Conservation (phyloP, 2,113 vertebrate species). For the Xenopus laevis region DNA sequence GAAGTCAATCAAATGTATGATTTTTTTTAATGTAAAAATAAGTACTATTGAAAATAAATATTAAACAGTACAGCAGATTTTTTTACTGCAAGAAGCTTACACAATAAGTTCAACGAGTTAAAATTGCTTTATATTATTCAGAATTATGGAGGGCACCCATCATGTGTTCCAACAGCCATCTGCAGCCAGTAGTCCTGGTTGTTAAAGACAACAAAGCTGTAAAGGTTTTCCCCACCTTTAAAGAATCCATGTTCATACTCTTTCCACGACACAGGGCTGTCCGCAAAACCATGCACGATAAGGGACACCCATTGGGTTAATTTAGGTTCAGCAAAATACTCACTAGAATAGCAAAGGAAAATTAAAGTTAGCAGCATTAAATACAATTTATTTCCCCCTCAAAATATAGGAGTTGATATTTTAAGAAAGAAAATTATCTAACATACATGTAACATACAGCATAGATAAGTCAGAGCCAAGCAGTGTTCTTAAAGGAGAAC, state of each 20-base stretch:
- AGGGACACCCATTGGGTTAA: conserved; percentile 72
- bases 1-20: no score
- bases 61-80: no score
- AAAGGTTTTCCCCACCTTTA: conserved; percentile 84
- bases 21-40: no score
- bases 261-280: conserved; percentile 85
- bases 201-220: conserved; percentile 80
- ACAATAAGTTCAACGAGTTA: no score
- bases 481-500: no score
- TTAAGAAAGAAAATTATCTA: no score
- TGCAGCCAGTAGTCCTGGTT: conserved; percentile 83
- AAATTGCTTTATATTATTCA: not conserved
- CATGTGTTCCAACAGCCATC: conserved; percentile 76
- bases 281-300: conserved; percentile 84
- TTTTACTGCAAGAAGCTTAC: no score
- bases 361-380: not conserved
- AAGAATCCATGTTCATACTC: conserved; percentile 75
- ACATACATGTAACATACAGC: no score
- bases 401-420: no score
- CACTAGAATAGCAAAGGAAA: conserved; percentile 57
- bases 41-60: no score
- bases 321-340: conserved; percentile 70
- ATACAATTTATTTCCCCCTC: not conserved
- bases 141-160: conserved; percentile 75
- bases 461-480: no score